Base-by-base conservation (phyloP, 30 jellyfish, hydroid and myxozoan species). In the Phacellophora camtschatica region DNA sequence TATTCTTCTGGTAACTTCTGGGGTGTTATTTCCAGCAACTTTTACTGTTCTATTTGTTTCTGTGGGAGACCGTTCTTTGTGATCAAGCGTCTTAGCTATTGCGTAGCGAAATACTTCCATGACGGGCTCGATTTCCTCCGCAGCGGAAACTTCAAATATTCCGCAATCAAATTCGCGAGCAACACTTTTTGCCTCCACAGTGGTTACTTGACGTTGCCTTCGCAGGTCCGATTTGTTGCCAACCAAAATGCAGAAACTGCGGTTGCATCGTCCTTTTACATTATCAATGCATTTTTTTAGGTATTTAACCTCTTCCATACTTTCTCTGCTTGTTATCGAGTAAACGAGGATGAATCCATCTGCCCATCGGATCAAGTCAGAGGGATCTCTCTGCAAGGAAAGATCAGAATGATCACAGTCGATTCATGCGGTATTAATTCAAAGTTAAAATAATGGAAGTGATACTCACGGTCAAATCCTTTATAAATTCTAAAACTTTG, bases 301-400 rank as follows among this genome's bases (percentile, higher is more conserved):
- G 24, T 29, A 32, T 71, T 62, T 71, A 0, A 65, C 78, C 33
- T 84, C 83, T 18, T 84, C 95, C 19, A 84, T 59, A 49, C 87
- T 70, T 53, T 84, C 86, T 84, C 88, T 59, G 81, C 79, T 73
- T 18, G 69, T 67, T 3, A 84, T 71, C 8, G 95, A 71, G 31
- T 84, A 84, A 19, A 84, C 86, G 70, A 84, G 45, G 23, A 84
- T 46, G 79, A 84, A 84, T 5, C 95, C 95, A 37, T 84, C 95
- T 3, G 69, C 95, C 95, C 95, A 84, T 42, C 80, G 77, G 13
- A 84, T 84, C 56, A 84, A 71, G 35, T 84, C 95, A 1, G 88
- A 18, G 8, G 88, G 88, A 58, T 84, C 95, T 5, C 86, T 80
- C 95, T 84, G 62, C 2, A 84, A 65, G 27, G 41, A 27, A 27